Evolutionary conservation across 2,113 vertebrate genomes (phyloP).

Genomic region (Turnix velox): DNA sequence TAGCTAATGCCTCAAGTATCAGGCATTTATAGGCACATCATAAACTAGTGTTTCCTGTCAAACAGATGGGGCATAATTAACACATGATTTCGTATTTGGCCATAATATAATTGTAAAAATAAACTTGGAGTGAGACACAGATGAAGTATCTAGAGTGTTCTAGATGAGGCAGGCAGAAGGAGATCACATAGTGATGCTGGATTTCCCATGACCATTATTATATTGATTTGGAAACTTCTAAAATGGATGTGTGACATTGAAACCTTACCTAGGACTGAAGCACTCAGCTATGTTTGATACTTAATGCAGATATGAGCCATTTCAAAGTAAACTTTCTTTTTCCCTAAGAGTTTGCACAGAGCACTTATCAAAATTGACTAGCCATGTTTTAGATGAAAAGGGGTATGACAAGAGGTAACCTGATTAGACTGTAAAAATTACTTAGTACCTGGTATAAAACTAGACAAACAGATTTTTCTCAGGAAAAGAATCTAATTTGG

Average conservation of each 20-base stretch:
- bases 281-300: background rate
- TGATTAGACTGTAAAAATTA: background rate
- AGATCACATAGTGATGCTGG: background rate
- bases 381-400: background rate
- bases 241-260: background rate
- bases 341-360: background rate
- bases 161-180: background rate
- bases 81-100: background rate
- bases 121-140: background rate
- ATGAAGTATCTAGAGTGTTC: background rate
- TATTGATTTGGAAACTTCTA: background rate
- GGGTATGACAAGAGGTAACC: background rate
- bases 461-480: background rate
- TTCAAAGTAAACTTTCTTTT: background rate
- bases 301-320: background rate
- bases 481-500: background rate
- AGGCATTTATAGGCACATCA: background rate
- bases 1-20: background rate
- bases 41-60: background rate
- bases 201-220: background rate
- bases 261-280: background rate
- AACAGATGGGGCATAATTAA: background rate
- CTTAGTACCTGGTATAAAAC: background rate
- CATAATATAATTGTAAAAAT: background rate
- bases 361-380: background rate